A percentile compares a stretch with the other conserved stretches of the same genome.
Evolutionary conservation across 2,888 invertebrate genomes (phyloP).

Genomic region (Axea sp.): DNA sequence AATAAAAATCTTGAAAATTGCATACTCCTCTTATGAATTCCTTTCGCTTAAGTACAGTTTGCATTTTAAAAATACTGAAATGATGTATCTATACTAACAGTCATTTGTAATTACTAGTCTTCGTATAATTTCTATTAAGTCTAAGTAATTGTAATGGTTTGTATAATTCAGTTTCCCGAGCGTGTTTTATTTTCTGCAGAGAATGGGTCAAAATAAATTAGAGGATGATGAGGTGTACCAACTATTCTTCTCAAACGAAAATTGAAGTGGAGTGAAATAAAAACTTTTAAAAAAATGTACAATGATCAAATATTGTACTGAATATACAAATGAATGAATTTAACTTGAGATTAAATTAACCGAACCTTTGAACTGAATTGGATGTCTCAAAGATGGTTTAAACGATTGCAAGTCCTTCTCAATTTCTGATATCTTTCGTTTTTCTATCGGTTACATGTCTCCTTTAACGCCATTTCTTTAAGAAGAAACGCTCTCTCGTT

Average conservation of each 20-base stretch:
- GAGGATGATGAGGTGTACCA: conserved; percentile 50
- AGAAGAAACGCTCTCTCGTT: conserved; percentile 46
- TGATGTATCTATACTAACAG: conserved; percentile 42
- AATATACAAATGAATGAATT: too few species aligned
- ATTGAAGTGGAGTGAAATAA: too few species aligned
- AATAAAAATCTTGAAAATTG: too few species aligned
- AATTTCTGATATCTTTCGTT: conserved; percentile 28
- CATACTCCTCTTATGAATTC: too few species aligned
- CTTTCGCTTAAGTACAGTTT: too few species aligned
- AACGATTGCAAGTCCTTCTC: conserved; percentile 8
- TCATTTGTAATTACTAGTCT: conserved; percentile 76
- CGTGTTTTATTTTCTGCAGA: conserved; percentile 51
- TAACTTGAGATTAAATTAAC: too few species aligned
- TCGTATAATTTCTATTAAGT: conserved; percentile 78
- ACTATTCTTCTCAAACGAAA: too few species aligned
- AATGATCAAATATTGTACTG: too few species aligned
- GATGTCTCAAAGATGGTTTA: not conserved
- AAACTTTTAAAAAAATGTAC: too few species aligned
- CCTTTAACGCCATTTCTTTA: conserved; percentile 48
- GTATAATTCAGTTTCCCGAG: conserved; percentile 73
- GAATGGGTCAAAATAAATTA: conserved; percentile 64
- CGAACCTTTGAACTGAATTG: too few species aligned
- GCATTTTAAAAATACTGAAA: conserved; percentile 9
- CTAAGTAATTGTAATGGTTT: conserved; percentile 78
- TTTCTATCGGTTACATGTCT: conserved; percentile 51